Conservation (phyloP, 2,888 invertebrate species). For the Rotaria socialis region DNA sequence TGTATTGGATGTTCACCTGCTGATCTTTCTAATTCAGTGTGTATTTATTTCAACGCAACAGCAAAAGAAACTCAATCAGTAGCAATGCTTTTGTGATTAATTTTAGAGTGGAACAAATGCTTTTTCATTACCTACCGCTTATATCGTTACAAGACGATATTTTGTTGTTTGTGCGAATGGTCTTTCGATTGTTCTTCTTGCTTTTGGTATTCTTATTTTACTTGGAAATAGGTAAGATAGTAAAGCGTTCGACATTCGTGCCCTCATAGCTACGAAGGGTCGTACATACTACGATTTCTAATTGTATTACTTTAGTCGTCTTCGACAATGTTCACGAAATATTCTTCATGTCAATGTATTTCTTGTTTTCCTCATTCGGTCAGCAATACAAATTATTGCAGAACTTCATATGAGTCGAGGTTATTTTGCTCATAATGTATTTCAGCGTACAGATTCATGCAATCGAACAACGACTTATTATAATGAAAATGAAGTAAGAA, state of each 20-base stretch:
- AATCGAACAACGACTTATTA: slow-evolving; percentile 15
- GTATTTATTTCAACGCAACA: neutral
- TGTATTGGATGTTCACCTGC: slow-evolving; percentile 22
- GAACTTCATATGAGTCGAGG: slow-evolving; percentile 4
- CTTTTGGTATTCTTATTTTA: neutral
- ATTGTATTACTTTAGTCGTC: neutral
- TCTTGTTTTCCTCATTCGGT: slow-evolving; percentile 22
- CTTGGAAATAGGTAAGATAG: neutral
- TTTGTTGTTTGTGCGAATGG: neutral
- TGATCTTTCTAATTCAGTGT: neutral
- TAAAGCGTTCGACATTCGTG: too few species aligned
- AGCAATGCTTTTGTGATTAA: neutral
- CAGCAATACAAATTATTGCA: neutral
- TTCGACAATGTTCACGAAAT: slow-evolving; percentile 13
- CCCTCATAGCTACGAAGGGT: too few species aligned
- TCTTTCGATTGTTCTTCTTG: neutral
- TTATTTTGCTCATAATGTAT: slow-evolving; percentile 28
- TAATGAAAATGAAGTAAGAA: neutral
- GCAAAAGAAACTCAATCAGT: neutral
- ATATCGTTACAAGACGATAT: neutral
- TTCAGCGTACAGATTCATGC: neutral
- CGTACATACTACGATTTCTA: neutral
- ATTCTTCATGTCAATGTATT: slow-evolving; percentile 22
- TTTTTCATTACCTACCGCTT: neutral
- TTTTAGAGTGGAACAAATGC: neutral